Evolutionary conservation across 2,797 vertebrate species (phyloP).

Genomic region (Gymnopithys bicolor): DNA sequence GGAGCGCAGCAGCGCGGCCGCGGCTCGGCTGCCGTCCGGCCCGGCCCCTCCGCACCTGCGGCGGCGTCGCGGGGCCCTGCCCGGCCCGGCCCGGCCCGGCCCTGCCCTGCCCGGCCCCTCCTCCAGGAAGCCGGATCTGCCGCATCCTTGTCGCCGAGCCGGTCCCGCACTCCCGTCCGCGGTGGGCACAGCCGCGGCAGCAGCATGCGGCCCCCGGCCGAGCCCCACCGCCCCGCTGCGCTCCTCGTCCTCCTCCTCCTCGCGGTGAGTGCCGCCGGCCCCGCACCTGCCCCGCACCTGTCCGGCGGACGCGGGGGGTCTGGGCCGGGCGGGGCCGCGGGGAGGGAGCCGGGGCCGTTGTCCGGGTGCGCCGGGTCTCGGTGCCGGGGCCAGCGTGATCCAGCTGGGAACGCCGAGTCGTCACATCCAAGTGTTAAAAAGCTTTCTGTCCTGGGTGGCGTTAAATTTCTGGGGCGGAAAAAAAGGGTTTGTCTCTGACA

Average conservation of each 20-base stretch:
- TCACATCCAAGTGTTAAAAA: slow-evolving; percentile 11
- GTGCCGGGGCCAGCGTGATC: background rate
- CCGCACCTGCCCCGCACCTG: background rate
- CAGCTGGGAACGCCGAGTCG: too few species aligned
- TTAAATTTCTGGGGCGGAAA: background rate
- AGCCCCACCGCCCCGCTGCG: background rate
- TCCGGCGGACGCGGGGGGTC: background rate
- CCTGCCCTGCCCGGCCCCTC: background rate
- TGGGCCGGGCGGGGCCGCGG: background rate
- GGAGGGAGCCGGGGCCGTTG: background rate
- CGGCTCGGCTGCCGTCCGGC: too few species aligned
- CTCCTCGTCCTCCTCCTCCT: slow-evolving; percentile 26
- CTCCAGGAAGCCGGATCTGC: slow-evolving; percentile 63
- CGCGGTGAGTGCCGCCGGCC: slow-evolving; percentile 40
- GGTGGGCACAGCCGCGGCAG: background rate
- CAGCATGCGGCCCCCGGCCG: background rate
- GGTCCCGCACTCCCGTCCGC: background rate
- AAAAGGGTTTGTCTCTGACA: background rate
- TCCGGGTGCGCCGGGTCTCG: background rate
- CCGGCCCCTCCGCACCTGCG: background rate
- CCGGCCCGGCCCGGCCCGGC: background rate
- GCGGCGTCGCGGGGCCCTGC: background rate
- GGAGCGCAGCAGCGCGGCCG: background rate
- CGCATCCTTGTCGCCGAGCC: background rate
- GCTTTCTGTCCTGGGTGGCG: background rate